Evolutionary conservation across 2,113 vertebrate genomes (phyloP), one percentile per base, ranked within the genome.

Genomic region (Amblyornis subalaris): DNA sequence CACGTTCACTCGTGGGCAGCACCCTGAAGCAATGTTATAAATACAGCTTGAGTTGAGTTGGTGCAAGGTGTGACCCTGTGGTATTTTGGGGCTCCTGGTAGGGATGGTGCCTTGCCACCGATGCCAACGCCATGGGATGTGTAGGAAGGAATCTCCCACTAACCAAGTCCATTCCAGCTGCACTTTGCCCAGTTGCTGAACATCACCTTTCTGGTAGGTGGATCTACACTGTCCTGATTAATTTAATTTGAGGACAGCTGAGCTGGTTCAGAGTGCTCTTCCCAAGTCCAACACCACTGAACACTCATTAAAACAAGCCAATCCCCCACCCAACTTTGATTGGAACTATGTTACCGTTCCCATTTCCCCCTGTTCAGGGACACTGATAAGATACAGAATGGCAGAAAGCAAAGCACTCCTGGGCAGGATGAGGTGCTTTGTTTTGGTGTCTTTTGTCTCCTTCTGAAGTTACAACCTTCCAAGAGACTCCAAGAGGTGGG

Each of bases 21-120:
- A 64, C 29, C 51, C 65, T 54, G 57, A 24, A 38, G 78, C 73
- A 36, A 1, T 7, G 31, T 2, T 33, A 25, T 1, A 26, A 72
- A 33, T 3, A 10, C 0, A 82, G 54, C 40, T 9, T 2, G 28
- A 55, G 61, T 1, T 45, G 61, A 55, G 76, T 0, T 22, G 35
- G 14, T n/a, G 40, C 38, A 23, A 55, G 51, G 29, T 58, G 44
- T 4, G 44, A 48, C 8, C 19, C 44, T 11, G 14, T 2, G 72
- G 26, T 9, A 28, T 8, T 14, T 25, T 8, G 5, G 18, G 58
- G 48, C 28, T 82, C 14, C 44, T 67, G 64, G 67, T 38, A 71
- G 69, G 28, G 38, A 53, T 10, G 21, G 58, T 57, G 61, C 25
- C 48, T 36, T 0, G 0, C 8, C 44, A 60, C 7, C 24, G 28